Evolutionary conservation across 2,888 invertebrate genomes (phyloP).

Genomic region (Cremastinae sp.): DNA sequence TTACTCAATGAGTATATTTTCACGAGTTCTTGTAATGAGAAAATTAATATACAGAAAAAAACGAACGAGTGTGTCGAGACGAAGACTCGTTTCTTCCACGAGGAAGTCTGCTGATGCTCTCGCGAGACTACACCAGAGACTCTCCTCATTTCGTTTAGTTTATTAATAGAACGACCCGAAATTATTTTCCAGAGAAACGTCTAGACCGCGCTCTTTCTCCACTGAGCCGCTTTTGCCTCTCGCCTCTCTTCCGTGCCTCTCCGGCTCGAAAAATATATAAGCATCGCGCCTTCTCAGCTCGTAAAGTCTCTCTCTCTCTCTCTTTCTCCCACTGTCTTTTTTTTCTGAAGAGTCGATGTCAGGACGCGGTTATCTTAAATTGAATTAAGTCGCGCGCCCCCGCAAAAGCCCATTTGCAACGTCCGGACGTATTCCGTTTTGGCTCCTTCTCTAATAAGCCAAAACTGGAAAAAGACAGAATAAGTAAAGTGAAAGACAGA

Average conservation of each 20-base stretch:
- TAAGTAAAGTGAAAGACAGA: background rate
- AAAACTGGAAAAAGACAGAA: background rate
- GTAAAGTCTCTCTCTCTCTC: slow-evolving; percentile 26
- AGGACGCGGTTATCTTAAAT: slow-evolving; percentile 47
- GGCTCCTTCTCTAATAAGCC: slow-evolving; percentile 34
- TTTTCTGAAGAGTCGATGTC: slow-evolving; percentile 40
- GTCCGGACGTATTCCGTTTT: slow-evolving; percentile 27
- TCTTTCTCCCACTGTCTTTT: slow-evolving; percentile 20
- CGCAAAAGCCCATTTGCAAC: slow-evolving; percentile 15
- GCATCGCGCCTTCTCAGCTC: slow-evolving; percentile 41
- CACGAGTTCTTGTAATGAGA: background rate
- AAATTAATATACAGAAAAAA: slow-evolving; percentile 14
- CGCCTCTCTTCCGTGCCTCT: slow-evolving; percentile 51
- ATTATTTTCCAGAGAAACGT: slow-evolving; percentile 67
- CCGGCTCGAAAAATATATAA: slow-evolving; percentile 41
- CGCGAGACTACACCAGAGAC: slow-evolving; percentile 60
- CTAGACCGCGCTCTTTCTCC: slow-evolving; percentile 60
- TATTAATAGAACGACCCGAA: slow-evolving; percentile 66
- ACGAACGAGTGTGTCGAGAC: slow-evolving; percentile 3
- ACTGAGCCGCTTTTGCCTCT: slow-evolving; percentile 55
- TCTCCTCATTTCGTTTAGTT: slow-evolving; percentile 65
- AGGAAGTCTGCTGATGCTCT: slow-evolving; percentile 44
- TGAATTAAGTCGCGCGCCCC: slow-evolving; percentile 48
- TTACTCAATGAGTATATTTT: no score
- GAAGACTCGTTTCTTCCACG: slow-evolving; percentile 44